These are phyloP conservation scores for Porites evermanni DNA, from an alignment of 92 coral and sea anemone genomes.

Conservation along the genomic window DNA sequence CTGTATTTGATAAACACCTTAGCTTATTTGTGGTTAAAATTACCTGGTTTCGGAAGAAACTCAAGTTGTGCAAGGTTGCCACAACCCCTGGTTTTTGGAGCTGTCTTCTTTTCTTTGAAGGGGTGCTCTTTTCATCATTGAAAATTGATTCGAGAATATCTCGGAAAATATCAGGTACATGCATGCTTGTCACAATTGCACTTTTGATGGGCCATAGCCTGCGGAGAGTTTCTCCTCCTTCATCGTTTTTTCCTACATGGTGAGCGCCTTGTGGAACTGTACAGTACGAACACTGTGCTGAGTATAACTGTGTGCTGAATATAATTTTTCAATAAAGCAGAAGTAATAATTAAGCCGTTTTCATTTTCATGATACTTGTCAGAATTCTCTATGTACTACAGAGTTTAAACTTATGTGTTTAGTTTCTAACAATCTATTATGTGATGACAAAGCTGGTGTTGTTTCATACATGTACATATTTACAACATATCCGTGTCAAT, in stretches of 20 bases:
- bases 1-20: too few species aligned
- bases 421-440: too few species aligned
- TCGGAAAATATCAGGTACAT: conserved; percentile 5
- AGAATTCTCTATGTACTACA: too few species aligned
- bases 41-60: conserved; percentile 37
- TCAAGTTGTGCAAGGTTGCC: conserved; percentile 22
- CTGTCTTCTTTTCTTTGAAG: background rate
- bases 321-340: background rate
- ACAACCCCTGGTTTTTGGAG: conserved; percentile 28
- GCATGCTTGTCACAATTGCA: conserved; percentile 14
- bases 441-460: too few species aligned
- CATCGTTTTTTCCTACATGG: background rate
- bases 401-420: too few species aligned
- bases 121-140: conserved; percentile 6
- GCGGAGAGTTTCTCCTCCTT: conserved; percentile 7
- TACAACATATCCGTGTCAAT: too few species aligned
- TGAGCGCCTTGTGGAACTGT: conserved; percentile 18
- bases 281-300: conserved; percentile 3
- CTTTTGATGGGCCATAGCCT: background rate
- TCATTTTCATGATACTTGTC: too few species aligned
- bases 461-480: too few species aligned
- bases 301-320: conserved; percentile 2
- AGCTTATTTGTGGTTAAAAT: too few species aligned
- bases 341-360: too few species aligned
- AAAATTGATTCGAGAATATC: background rate